Base-by-base conservation (phyloP, 2,113 vertebrate species). In the Acrocephalus arundinaceus region DNA sequence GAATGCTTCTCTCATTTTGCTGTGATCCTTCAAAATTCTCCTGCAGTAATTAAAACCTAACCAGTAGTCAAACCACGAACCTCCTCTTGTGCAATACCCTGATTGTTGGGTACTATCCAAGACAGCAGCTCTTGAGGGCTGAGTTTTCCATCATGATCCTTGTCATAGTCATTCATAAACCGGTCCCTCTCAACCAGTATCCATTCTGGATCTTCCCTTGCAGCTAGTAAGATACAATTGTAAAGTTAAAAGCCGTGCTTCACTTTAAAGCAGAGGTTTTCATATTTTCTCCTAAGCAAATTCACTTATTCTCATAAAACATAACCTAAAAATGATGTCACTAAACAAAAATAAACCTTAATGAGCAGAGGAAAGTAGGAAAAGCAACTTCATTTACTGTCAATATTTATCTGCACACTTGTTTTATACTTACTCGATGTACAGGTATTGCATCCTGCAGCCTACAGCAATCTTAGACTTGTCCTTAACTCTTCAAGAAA, bases 51-150 rank as follows among this genome's bases (percentile, higher is more conserved):
- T 61, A 52, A 83, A 87, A 70, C 14, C 55, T 30, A n/a, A 77
- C 30, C 13, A 71, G 59, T 39, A 77, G 59, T 27, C 31, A 66
- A 15, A 59, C 31, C 18, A 83, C 96, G 30, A 80, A 99, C 99
- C 98, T 99, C 99, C 87, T 99, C 99, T 81, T 99, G 98, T 18
- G 99, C 99, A 61, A 99, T 98, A 9, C 99, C 99, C 55, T 99
- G 98, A 78, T 99, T 99, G 68, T 99, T 99, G 6, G 99, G 99
- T 1, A 99, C 98, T 9, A 99, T 98, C 99, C 99, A 99, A 49
- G 98, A 98, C 12, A 99, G 90, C 82, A 99, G 98, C 96, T 99
- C 99, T 18, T 98, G 98, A 45, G 98, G 97, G 95, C 98, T 95
- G 31, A 99, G 98, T 88, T 96, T 98, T n/a, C 99, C 99, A 33